Base-by-base conservation (phyloP, 2,888 invertebrate genomes). In the Tetanocera ferruginea region DNA sequence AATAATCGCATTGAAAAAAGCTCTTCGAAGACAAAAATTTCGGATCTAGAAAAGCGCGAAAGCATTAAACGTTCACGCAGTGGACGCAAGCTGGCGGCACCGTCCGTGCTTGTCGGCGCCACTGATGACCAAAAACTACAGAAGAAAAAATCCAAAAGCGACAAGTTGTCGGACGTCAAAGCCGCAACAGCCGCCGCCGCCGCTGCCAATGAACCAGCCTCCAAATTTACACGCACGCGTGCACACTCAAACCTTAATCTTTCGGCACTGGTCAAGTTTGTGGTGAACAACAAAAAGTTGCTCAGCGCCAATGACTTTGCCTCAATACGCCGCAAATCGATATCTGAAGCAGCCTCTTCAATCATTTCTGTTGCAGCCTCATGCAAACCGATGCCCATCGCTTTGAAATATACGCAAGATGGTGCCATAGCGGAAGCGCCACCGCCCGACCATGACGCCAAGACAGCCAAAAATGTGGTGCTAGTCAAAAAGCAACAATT, bases 1-100 rank as follows among this genome's bases (percentile, higher is more conserved):
- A 87, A 87, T 60, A 88, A 88, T 83, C 87, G 88, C 51, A 86
- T 89, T 43, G 87, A 87, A 81, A 88, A 88, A 80, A 88, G 88
- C 77, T 86, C 88, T 11, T 88, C 88, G 0, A 88, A 88, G 79
- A 85, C 84, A 5, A 88, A 88, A 84, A 82, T 88, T 1, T 71
- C 79, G n/a, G 83, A 82, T 55, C 77, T 86, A 14, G 87, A 86
- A 31, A 85, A 86, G 62, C 81, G 86, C 11, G 86, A 86, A 43
- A 85, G 85, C 76, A 67, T 75, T 17, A 86, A 85, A 51, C 81
- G 82, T 9, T 83, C 84, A n/a, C 84, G 84, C 3, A 85, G 83
- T 70, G 82, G 80, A 11, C 83, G 86, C 19, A 88, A 87, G 81
- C 83, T 85, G 28, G 84, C 86, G 11, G 83, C 85, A 5, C 82